A percentile compares a stretch with the other conserved stretches of the same genome.
Conservation (phyloP, 2,888 invertebrate genomes). For the Perizoma flavofasciatum region DNA sequence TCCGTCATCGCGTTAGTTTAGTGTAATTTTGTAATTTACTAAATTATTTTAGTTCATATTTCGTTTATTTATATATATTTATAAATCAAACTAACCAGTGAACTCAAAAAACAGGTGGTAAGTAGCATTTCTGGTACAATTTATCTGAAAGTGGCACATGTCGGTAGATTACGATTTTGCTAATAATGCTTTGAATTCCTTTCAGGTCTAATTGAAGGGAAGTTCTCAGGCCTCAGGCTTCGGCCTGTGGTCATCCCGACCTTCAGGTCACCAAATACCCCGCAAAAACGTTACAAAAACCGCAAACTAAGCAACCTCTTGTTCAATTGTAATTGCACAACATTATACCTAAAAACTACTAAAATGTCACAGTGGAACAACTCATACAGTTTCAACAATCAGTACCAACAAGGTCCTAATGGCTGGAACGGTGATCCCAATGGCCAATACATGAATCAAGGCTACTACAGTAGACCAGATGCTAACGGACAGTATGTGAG, state of each 20-base stretch:
- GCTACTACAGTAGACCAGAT: conserved; percentile 64
- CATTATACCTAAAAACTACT: conserved; percentile 35
- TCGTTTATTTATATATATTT: conserved; percentile 57
- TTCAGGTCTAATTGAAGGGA: conserved; percentile 53
- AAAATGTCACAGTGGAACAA: conserved; percentile 80
- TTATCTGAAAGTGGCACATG: conserved; percentile 59
- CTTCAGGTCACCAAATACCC: conserved; percentile 29
- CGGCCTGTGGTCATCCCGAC: conserved; percentile 70
- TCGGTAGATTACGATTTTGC: conserved; percentile 40
- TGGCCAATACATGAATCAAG: conserved; percentile 62
- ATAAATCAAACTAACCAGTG: conserved; percentile 44
- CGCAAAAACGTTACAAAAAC: conserved; percentile 39
- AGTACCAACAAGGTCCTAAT: conserved; percentile 64
- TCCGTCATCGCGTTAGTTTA: conserved; percentile 60
- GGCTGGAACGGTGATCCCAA: conserved; percentile 68
- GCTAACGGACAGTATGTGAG: conserved; percentile 70
- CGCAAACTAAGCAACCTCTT: conserved; percentile 39
- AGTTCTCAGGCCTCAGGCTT: conserved; percentile 66
- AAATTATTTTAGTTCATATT: conserved; percentile 74
- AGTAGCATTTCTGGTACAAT: conserved; percentile 42
- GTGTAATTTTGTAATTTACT: conserved; percentile 63
- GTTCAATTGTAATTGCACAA: conserved; percentile 53
- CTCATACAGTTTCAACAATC: conserved; percentile 69
- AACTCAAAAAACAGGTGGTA: conserved; percentile 57
- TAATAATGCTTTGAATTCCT: conserved; percentile 40